phyloP scores from a whole-genome alignment of 1,140 invertebrate genomes.

The Drosophila novamexicana region DNA sequence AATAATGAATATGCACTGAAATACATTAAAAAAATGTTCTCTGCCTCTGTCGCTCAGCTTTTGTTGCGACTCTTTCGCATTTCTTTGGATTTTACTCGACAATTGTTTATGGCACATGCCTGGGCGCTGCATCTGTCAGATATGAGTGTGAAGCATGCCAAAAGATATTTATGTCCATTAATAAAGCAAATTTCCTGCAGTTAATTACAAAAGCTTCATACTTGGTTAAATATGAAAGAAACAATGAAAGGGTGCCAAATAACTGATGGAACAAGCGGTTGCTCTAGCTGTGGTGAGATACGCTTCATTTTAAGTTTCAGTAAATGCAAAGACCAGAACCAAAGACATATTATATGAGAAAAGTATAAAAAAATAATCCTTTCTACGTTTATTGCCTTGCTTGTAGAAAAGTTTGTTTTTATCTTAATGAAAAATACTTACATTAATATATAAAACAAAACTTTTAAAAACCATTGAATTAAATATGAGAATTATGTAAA shows the following conservation, averaged over 20 bases:
- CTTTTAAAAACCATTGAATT: too few species aligned
- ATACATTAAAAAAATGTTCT: constrained; percentile 31
- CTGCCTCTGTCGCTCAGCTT: neutral
- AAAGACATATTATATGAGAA: too few species aligned
- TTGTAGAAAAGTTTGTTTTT: too few species aligned
- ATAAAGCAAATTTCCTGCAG: neutral
- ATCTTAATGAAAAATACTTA: too few species aligned
- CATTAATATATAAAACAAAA: too few species aligned
- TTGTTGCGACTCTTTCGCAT: constrained; percentile 6
- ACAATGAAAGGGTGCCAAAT: neutral
- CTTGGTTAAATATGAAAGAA: neutral
- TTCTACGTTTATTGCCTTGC: too few species aligned
- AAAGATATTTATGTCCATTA: constrained; percentile 18
- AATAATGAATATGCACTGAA: constrained; percentile 43
- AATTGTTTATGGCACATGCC: constrained; percentile 35
- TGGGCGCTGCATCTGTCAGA: constrained; percentile 8
- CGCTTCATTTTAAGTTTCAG: neutral
- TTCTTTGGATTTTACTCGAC: constrained; percentile 14
- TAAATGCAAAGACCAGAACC: too few species aligned
- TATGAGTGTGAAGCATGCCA: constrained; percentile 16
- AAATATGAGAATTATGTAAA: too few species aligned
- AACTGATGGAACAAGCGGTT: neutral
- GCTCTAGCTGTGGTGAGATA: neutral
- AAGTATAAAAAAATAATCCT: too few species aligned
- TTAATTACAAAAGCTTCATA: constrained; percentile 8